Base-by-base conservation (phyloP, 2,888 invertebrate species). In the Candidula unifasciata region DNA sequence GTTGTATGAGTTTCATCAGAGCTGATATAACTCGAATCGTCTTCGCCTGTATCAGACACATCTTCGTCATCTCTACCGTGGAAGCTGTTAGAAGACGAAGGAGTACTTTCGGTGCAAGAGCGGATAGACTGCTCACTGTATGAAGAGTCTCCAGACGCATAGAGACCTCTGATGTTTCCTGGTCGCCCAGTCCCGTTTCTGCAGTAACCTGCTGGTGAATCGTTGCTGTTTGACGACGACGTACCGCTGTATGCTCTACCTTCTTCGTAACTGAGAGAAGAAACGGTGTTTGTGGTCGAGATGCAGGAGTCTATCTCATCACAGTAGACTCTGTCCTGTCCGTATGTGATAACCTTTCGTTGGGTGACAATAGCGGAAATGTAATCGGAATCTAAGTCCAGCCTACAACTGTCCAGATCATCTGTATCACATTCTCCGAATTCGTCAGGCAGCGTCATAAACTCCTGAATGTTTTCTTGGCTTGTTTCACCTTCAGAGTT, bases 361-460 rank as follows among this genome's bases (percentile, higher is more conserved):
- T 68, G n/a, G 8, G 68, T 3, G 13, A 13, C 68, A 27, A 64
- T 64, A 24, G 27, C 16, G 68, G 21, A 13, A 3, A 6, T 8
- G 68, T 13, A n/a, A 68, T 16, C 16, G 68, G 16, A 68, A n/a
- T n/a, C 68, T 30, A 68, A 5, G 5, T 71, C 80, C 27, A 44
- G 18, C 18, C 54, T 52, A n/a, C 27, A 44, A 52, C 13, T 18
- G 16, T 80, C 80, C 13, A 27, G 24, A 33, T 80, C 80, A 30
- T 69, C 71, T 16, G 69, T 71, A 30, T 71, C 69, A 16, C 71
- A 57, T 24, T 69, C 80, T 57, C 54, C 71, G n/a, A 44, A 69
- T 27, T 80, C 80, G 33, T 54, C 80, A 10, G 52, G 35, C 3
- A 80, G 66, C 30, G 33, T 44, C 6, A 57, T 30, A 10, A n/a